These are phyloP conservation scores for Tricholauxania praeusta DNA, from an alignment of 2,888 invertebrate species.

Conservation along the genomic window DNA sequence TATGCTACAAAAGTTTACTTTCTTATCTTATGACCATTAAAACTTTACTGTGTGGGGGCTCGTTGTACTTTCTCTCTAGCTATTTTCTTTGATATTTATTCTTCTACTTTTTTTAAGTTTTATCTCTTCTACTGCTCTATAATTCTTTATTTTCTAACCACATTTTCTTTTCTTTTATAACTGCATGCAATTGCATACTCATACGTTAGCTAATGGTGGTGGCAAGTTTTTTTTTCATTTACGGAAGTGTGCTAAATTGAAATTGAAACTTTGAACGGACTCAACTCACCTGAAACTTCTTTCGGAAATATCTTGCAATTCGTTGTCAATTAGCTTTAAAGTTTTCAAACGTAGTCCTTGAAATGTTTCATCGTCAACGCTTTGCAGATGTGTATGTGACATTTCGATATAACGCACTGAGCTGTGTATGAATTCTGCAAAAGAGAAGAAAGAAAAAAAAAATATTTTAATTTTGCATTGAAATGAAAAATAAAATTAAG, in stretches of 20 bases:
- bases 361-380: slow-evolving; percentile 84
- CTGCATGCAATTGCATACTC: background rate
- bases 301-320: slow-evolving; percentile 82
- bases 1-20: background rate
- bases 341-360: slow-evolving; percentile 83
- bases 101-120: background rate
- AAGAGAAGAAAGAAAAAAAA: slow-evolving; percentile 43
- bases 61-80: background rate
- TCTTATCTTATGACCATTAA: slow-evolving; percentile 13
- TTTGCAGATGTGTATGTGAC: slow-evolving; percentile 83
- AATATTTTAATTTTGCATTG: background rate
- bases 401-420: slow-evolving; percentile 86
- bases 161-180: background rate
- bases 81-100: background rate
- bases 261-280: background rate
- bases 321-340: slow-evolving; percentile 85
- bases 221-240: background rate
- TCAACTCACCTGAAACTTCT: slow-evolving; percentile 81
- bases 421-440: slow-evolving; percentile 83
- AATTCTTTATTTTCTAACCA: background rate
- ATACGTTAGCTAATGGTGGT: too few relatives aligned
- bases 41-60: background rate
- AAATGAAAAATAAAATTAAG: too few relatives aligned
- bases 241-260: slow-evolving; percentile 28
- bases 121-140: background rate